These are phyloP conservation scores for Calyptommatus sinebrachiatus DNA, from an alignment of 2,113 vertebrate genomes.

Conservation along the genomic window DNA sequence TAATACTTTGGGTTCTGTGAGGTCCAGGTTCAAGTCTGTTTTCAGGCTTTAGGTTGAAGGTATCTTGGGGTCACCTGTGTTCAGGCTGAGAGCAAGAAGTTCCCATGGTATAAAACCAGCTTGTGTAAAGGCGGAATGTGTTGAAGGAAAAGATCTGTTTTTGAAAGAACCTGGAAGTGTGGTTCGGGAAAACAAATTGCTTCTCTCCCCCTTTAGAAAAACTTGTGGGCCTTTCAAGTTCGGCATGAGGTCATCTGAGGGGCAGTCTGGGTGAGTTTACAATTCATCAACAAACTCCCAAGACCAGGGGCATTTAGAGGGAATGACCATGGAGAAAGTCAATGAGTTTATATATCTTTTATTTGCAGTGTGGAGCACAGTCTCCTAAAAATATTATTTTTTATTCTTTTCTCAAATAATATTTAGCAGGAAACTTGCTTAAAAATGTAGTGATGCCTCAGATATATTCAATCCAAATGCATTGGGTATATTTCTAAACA, in stretches of 20 bases:
- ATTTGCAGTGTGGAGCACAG: background rate
- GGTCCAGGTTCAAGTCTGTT: slow-evolving; percentile 24
- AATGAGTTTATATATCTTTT: slow-evolving; percentile 8
- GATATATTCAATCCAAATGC: background rate
- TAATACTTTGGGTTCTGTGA: background rate
- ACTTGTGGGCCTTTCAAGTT: slow-evolving; percentile 29
- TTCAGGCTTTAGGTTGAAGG: slow-evolving; percentile 24
- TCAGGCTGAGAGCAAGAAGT: slow-evolving; percentile 24
- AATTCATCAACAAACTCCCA: slow-evolving; percentile 35
- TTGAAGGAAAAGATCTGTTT: slow-evolving; percentile 11
- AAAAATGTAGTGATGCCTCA: background rate
- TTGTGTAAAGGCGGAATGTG: slow-evolving; percentile 18
- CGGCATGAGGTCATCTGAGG: slow-evolving; percentile 35
- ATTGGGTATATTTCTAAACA: background rate
- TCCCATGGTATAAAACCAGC: slow-evolving; percentile 19
- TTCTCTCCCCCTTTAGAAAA: slow-evolving; percentile 35
- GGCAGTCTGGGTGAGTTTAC: slow-evolving; percentile 28
- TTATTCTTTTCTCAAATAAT: slow-evolving; percentile 4
- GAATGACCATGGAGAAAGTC: slow-evolving; percentile 12
- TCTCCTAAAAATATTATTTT: background rate
- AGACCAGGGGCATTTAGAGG: slow-evolving; percentile 29
- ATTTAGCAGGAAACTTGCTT: background rate
- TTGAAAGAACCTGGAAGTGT: slow-evolving; percentile 38
- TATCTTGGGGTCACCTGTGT: slow-evolving; percentile 4
- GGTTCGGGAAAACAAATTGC: slow-evolving; percentile 28